Evolutionary conservation across 2,797 vertebrate genomes (phyloP).

Genomic region (Xerus rutilus): DNA sequence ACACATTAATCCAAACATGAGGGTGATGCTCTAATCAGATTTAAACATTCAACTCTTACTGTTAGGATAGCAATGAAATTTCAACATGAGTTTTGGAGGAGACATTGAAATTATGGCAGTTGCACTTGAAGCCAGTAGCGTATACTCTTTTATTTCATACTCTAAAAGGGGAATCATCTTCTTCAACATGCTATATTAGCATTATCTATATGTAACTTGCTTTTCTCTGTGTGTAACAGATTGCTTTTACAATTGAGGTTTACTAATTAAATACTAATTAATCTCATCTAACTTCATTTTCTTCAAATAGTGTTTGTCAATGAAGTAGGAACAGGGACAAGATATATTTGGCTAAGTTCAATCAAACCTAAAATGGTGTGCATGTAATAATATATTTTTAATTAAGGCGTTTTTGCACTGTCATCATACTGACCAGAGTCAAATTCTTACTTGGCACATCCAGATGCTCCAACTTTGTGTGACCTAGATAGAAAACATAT

Average conservation of each 20-base stretch:
- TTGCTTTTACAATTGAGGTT: constrained; percentile 1
- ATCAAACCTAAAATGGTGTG: constrained; percentile 82
- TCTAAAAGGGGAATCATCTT: background rate
- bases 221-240: background rate
- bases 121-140: background rate
- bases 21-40: background rate
- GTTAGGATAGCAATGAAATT: background rate
- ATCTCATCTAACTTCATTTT: constrained; percentile 34
- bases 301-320: constrained; percentile 78
- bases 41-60: too few species aligned
- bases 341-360: constrained; percentile 85
- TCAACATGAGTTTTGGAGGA: background rate
- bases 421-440: constrained; percentile 90
- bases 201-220: background rate
- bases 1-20: background rate
- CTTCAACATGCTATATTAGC: too few species aligned
- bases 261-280: constrained; percentile 51
- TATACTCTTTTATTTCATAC: constrained; percentile 17
- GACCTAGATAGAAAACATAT: constrained; percentile 90
- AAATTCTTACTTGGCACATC: constrained; percentile 89
- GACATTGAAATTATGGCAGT: background rate
- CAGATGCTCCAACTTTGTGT: constrained; percentile 85
- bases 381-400: constrained; percentile 89
- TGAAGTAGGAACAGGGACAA: constrained; percentile 79
- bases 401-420: constrained; percentile 87